phyloP scores from a whole-genome alignment of 2,113 vertebrate species.

The Pardalotus punctatus region DNA sequence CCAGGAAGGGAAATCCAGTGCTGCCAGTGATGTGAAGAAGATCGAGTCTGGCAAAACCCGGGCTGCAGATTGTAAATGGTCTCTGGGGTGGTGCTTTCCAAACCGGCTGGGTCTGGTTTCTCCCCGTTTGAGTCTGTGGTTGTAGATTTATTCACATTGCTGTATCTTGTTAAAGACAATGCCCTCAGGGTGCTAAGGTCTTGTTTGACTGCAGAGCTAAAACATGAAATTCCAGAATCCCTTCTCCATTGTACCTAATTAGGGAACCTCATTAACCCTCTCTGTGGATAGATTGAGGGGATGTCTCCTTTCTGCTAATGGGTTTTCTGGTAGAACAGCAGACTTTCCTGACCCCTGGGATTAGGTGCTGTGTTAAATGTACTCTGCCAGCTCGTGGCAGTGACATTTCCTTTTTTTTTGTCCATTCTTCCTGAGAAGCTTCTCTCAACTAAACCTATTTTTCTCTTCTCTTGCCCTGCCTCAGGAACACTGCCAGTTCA shows the following conservation, averaged over 20 bases:
- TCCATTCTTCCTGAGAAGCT: not conserved
- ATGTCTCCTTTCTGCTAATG: slow-evolving; percentile 26
- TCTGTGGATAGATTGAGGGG: not conserved
- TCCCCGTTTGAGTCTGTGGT: not conserved
- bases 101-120: not conserved
- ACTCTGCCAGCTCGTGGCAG: not conserved
- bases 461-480: not conserved
- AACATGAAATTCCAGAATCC: not conserved
- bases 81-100: not conserved
- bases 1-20: not conserved
- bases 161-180: not conserved
- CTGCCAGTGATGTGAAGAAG: not conserved
- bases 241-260: slow-evolving; percentile 4
- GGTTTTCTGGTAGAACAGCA: slow-evolving; percentile 21
- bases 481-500: not conserved
- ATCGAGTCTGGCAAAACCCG: not conserved
- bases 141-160: not conserved
- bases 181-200: not conserved
- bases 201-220: not conserved
- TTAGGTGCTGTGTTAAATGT: not conserved
- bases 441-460: not conserved
- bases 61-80: not conserved
- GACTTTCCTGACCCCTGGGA: not conserved
- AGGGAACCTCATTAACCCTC: slow-evolving; percentile 51
- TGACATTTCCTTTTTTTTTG: not conserved